Evolutionary conservation across 92 coral and sea anemone genomes (phyloP), one percentile per base, ranked within the genome.

Genomic region (Galaxea fascicularis): DNA sequence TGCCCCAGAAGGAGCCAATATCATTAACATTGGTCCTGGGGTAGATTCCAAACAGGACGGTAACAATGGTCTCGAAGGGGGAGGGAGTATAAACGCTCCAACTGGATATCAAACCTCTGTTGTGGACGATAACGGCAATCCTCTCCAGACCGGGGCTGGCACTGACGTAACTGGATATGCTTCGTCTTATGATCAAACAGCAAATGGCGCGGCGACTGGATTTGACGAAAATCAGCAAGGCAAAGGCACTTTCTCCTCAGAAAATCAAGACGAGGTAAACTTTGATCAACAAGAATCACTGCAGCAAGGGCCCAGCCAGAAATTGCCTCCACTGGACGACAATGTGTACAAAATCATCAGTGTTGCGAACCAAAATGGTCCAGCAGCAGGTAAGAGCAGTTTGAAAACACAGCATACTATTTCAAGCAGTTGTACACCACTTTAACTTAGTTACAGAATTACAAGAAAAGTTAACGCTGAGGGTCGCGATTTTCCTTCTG

Each of bases 121-220:
- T 39, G 54, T 79, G 8, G 89, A 89, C 57, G 90, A 85, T 47
- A 85, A 88, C 30, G 88, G 57, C 21, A 88, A 74, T 54, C 39
- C 62, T 21, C n/a, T 30, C 12, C 73, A 65, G 46, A 26, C 81
- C 13, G 65, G 22, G 54, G 35, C 80, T 21, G 20, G 31, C 8
- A 6, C 29, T n/a, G 81, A 74, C 0, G 80, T 74, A 4, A 83
- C 49, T 65, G 87, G 53, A 29, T 83, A 83, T 39, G 35, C 89
- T 15, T 25, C 83, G 1, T 31, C 46, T 39, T 66, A 57, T 29
- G 85, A 57, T 10, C 89, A 85, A 24, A 45, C 68, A 18, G 20
- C 62, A 6, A 85, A 53, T 27, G 60, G 70, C 28, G 89, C 67
- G 29, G 30, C 71, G 0, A 75, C 44, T 41, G 74, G 30, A 4